phyloP scores from a whole-genome alignment of 2,113 vertebrate genomes.

The Catharus fuscescens region DNA sequence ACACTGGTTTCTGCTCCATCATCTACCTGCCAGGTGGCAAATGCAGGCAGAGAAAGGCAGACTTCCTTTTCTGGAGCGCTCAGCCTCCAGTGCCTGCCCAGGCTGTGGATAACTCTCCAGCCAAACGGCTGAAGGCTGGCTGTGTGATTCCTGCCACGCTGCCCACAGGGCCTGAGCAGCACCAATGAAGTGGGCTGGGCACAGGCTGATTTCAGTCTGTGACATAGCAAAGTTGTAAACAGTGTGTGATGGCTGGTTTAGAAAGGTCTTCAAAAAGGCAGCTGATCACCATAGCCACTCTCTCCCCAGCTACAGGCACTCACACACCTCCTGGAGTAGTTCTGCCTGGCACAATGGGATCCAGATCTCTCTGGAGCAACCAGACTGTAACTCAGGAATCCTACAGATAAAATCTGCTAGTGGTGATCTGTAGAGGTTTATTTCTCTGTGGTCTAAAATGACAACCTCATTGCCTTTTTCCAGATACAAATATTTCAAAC shows the following conservation, averaged over 20 bases:
- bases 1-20: background rate
- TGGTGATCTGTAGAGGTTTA: background rate
- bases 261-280: background rate
- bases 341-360: background rate
- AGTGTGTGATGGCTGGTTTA: background rate
- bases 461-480: background rate
- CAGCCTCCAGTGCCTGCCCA: background rate
- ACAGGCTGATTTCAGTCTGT: background rate
- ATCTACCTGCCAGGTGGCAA: background rate
- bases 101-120: background rate
- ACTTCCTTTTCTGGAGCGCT: background rate
- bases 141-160: rapidly evolving
- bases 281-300: background rate
- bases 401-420: background rate
- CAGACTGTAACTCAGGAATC: background rate
- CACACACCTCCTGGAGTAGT: background rate
- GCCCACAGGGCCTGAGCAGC: background rate
- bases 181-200: background rate
- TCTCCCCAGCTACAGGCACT: background rate
- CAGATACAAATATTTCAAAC: background rate
- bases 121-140: background rate
- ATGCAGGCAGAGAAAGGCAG: background rate
- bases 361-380: background rate
- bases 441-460: background rate
- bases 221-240: background rate